Evolutionary conservation across 2,113 vertebrate species (phyloP).

Genomic region (Ivindomyrus marchei): DNA sequence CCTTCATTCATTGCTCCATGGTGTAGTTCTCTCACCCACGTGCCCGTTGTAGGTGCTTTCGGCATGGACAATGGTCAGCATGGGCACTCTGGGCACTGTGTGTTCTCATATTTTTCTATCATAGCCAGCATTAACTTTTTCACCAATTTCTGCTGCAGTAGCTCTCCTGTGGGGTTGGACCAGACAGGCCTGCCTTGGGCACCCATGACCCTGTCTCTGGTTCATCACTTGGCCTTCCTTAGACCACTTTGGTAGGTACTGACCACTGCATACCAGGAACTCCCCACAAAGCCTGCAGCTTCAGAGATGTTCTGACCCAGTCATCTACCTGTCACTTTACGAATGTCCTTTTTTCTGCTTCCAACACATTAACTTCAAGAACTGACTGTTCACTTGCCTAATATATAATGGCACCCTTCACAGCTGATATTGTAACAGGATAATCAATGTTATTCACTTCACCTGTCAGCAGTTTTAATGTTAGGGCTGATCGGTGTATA

Average conservation of each 20-base stretch:
- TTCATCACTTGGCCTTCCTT: neutral
- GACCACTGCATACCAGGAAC: neutral
- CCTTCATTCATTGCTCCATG: neutral
- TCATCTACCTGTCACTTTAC: neutral
- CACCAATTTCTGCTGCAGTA: neutral
- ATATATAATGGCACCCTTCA: neutral
- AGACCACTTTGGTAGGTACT: neutral
- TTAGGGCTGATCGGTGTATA: neutral
- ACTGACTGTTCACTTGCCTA: neutral
- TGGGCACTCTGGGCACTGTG: neutral
- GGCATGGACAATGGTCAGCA: neutral
- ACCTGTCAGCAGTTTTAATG: neutral
- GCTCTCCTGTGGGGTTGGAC: neutral
- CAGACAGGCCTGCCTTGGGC: neutral
- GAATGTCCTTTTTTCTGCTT: neutral
- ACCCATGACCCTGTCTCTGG: neutral
- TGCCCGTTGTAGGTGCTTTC: neutral
- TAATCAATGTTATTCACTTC: neutral
- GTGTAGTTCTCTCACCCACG: neutral
- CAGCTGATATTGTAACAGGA: neutral
- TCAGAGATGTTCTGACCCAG: neutral
- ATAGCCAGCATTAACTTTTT: neutral
- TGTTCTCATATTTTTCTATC: neutral
- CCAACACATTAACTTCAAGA: neutral
- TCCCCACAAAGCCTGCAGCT: neutral